Base-by-base conservation (phyloP, 2,797 vertebrate species). In the Selene dorsalis region DNA sequence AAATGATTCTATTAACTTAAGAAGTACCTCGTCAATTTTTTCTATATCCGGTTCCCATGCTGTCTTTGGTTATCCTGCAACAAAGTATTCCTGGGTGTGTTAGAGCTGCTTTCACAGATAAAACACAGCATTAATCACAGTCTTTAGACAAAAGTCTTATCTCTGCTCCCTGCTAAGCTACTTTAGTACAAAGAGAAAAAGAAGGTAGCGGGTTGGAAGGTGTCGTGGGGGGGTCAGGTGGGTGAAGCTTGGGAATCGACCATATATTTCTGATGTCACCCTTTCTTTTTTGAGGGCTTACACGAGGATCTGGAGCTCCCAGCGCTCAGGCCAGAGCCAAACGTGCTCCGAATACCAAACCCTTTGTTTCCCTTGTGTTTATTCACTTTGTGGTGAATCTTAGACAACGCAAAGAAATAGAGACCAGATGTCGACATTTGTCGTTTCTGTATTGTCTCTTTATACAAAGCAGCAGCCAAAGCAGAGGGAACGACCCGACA, bases 341-440 rank as follows among this genome's bases (percentile, higher is more conserved):
- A 60, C 68, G 70, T 84, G 61, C 63, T 73, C n/a, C 4, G 78
- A 89, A 89, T 92, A 73, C 69, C 68, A 88, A 90, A 74, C 48
- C 9, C 41, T 32, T 22, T 0, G 9, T 70, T 82, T 72, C 57
- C 45, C 47, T 65, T 69, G 62, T 68, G 26, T 76, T 77, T 58
- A 43, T 73, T 73, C 41, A 73, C 17, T 80, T 59, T 35, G 52
- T 1, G 65, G 52, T 73, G 61, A 69, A 45, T 77, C 39, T 70
- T 28, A 43, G 11, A 75, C 48, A 53, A 58, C 20, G 56, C 24
- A 2, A 58, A 62, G 47, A 65, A 77, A 73, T 2, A 67, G 57
- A 80, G 47, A 64, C 24, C 1, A 57, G 43, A 32, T 52, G 65
- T 12, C 72, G 79, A 73, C 64, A 53, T 83, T 73, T 64, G 60